Conservation (phyloP, 2,797 vertebrate genomes). For the Trichosurus vulpecula region DNA sequence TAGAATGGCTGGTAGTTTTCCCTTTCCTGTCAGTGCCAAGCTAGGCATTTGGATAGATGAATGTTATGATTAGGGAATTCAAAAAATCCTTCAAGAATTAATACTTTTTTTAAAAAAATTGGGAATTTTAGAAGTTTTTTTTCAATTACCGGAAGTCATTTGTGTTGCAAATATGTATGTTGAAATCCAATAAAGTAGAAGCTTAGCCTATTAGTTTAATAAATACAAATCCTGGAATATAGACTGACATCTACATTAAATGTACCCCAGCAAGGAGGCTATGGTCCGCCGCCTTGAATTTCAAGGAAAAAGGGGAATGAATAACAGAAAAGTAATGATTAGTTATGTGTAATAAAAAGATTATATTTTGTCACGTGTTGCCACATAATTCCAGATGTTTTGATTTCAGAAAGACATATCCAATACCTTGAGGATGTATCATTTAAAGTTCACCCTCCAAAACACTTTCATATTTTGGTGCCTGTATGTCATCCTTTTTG, state of each 20-base stretch:
- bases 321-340: conserved; percentile 15
- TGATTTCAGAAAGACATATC: conserved; percentile 28
- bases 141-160: conserved; percentile 68
- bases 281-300: conserved; percentile 62
- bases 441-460: not conserved
- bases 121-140: conserved; percentile 59
- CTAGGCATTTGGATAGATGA: conserved; percentile 59
- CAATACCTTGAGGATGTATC: not conserved
- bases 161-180: conserved; percentile 50
- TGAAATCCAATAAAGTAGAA: conserved; percentile 55
- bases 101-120: conserved; percentile 56
- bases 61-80: conserved; percentile 59
- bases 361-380: conserved; percentile 25
- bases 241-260: conserved; percentile 55
- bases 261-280: conserved; percentile 59
- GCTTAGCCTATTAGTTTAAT: conserved; percentile 73
- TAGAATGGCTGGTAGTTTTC: conserved; percentile 24
- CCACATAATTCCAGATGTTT: not conserved
- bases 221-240: conserved; percentile 57
- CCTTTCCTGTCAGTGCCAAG: conserved; percentile 20
- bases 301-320: conserved; percentile 3
- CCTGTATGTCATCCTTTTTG: not conserved
- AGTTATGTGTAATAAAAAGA: not conserved
- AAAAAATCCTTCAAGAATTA: conserved; percentile 45
- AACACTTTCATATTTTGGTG: not conserved